These are phyloP conservation scores for Hermetia illucens DNA, from an alignment of 1,140 invertebrate genomes.

Conservation along the genomic window DNA sequence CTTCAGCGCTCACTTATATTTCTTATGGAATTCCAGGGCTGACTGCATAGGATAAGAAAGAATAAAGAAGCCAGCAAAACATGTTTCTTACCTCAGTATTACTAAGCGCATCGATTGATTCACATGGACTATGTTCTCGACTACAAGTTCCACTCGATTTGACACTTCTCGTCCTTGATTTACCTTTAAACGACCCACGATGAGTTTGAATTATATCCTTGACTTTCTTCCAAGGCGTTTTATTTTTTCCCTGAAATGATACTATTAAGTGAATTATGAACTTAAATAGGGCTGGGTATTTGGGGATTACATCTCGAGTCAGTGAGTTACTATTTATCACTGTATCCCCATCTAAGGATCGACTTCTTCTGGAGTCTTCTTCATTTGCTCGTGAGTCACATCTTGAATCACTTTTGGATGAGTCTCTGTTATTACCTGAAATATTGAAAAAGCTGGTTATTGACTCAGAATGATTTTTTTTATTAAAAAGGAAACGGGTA, in stretches of 20 bases:
- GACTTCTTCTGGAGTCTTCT: constrained; percentile 4
- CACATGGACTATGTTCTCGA: constrained; percentile 5
- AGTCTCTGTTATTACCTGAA: too few relatives aligned
- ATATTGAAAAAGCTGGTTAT: too few relatives aligned
- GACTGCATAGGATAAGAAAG: too few relatives aligned
- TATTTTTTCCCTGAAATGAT: constrained; percentile 27
- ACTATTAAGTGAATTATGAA: too few relatives aligned
- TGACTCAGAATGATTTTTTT: too few relatives aligned
- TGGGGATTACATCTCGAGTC: too few relatives aligned
- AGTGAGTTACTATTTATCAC: neutral
- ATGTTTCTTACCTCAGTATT: neutral
- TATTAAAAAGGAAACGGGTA: too few relatives aligned
- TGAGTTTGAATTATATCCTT: constrained; percentile 55
- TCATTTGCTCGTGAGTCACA: constrained; percentile 3
- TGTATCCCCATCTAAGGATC: constrained; percentile 7
- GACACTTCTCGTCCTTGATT: constrained; percentile 21
- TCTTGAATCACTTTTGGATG: constrained; percentile 20
- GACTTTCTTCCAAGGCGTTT: constrained; percentile 54
- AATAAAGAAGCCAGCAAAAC: too few relatives aligned
- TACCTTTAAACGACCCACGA: constrained; percentile 48
- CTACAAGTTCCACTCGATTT: constrained; percentile 5
- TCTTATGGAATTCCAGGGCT: too few relatives aligned
- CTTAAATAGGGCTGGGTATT: too few relatives aligned
- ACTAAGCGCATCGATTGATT: constrained; percentile 2
- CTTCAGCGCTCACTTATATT: too few relatives aligned